Evolutionary conservation across 2,888 invertebrate genomes (phyloP), one percentile per base, ranked within the genome.

Genomic region (Ophion costatus): DNA sequence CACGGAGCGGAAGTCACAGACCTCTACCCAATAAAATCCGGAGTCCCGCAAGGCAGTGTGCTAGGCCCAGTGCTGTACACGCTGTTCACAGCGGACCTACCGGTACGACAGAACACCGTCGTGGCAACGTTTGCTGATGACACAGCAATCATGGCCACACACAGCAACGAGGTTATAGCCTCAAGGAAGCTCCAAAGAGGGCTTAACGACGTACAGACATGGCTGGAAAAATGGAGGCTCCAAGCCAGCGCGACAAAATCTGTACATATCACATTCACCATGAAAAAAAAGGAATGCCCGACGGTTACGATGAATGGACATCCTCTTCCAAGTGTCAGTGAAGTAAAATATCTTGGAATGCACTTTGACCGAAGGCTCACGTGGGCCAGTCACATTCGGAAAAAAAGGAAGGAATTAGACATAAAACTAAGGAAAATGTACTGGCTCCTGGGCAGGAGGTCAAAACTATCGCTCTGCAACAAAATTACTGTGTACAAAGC

Each of bases 291-390:
- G 29, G 29, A 29, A 29, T 29, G 29, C 29, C 29, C 29, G 29
- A 29, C 4, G 29, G 29, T 29, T 29, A 29, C 29, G 29, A 0
- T 29, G 29, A 29, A 29, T 29, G 29, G 29, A 29, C 29, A 29
- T 29, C 29, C 29, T 29, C 29, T 29, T 1, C 29, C 29, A 29
- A 29, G 29, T 4, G 29, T 29, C 29, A 29, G 29, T 4, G 29
- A 83, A 24, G 88, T 84, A 5, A 87, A 88, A 86, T 89, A 89
- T 76, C 86, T 90, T 1, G 89, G 87, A 20, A 84, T 89, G 24
- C 83, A 85, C 45, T 80, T 88, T 3, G 87, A 89, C 78, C 61
- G 78, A 20, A 78, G 84, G 61, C 80, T 88, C 2, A 87, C 74
- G n/a, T 87, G 87, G 85, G 24, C 77, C 17, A 61, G 56, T 20